Conservation (phyloP, 1,140 invertebrate genomes). For the Hetaerina americana region DNA sequence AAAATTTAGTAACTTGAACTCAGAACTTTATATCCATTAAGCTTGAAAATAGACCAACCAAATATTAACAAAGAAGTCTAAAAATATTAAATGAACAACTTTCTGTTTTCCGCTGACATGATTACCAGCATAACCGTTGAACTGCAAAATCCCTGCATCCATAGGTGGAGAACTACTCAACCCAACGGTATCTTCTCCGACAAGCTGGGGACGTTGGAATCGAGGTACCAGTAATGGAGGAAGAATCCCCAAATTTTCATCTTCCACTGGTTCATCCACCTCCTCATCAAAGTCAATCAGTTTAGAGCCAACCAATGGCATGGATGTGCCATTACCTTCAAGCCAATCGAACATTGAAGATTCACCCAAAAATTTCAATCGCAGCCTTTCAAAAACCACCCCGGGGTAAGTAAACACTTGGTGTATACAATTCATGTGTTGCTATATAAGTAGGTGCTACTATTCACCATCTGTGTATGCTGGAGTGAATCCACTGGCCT, state of each 20-base stretch:
- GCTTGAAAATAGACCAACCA: too few species aligned
- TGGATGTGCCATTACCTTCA: background rate
- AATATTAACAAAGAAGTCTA: too few species aligned
- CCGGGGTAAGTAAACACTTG: constrained; percentile 8
- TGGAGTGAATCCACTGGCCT: too few species aligned
- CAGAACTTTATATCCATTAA: too few species aligned
- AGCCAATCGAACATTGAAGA: background rate
- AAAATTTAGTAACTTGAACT: too few species aligned
- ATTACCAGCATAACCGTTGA: too few species aligned
- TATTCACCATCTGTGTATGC: too few species aligned
- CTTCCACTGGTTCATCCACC: constrained; percentile 13
- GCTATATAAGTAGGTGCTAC: too few species aligned
- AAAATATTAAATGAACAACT: too few species aligned
- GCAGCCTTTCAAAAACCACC: constrained; percentile 7
- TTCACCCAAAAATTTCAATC: background rate
- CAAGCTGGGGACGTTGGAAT: background rate
- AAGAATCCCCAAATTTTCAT: background rate
- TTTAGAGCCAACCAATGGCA: constrained; percentile 14
- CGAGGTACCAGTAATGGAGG: background rate
- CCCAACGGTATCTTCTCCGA: background rate
- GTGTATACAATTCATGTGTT: too few species aligned
- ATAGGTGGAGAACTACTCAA: background rate
- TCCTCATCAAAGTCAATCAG: constrained; percentile 26
- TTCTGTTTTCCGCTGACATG: too few species aligned
- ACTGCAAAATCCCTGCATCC: too few species aligned